These are phyloP conservation scores for Podocnemis expansa DNA, from an alignment of 2,113 vertebrate species.

Conservation along the genomic window DNA sequence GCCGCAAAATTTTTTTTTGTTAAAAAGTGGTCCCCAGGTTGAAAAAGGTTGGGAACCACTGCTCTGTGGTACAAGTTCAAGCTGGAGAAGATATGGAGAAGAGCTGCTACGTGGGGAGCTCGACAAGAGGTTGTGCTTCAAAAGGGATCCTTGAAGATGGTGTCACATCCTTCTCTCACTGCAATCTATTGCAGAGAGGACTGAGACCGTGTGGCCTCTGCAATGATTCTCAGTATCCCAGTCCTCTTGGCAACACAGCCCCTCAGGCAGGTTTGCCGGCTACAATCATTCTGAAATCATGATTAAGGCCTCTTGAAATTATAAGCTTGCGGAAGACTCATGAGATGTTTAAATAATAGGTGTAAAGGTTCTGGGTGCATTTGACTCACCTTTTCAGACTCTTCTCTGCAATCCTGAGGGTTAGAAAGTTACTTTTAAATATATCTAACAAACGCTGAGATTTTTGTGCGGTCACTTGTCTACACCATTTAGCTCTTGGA, in stretches of 20 bases:
- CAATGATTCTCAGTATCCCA: background rate
- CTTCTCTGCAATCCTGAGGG: background rate
- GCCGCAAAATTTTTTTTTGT: too few species aligned
- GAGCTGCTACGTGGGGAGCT: background rate
- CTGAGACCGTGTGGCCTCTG: background rate
- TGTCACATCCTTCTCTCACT: background rate
- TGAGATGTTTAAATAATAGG: background rate
- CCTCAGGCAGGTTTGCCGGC: background rate
- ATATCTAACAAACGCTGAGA: background rate
- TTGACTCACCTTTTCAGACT: background rate
- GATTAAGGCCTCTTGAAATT: background rate
- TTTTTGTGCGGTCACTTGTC: background rate
- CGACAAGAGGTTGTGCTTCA: background rate
- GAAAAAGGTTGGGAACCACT: too few species aligned
- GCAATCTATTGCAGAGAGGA: background rate
- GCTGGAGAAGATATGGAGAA: background rate
- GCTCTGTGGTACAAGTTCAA: background rate
- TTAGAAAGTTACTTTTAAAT: background rate
- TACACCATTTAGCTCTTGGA: background rate
- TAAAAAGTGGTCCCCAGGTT: too few species aligned
- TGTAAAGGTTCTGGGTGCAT: background rate
- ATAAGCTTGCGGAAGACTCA: background rate
- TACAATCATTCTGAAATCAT: background rate
- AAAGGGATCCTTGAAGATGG: background rate
- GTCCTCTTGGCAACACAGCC: background rate